Percentiles rank a stretch among this genome's conserved stretches.
Evolutionary conservation across 2,797 vertebrate genomes (phyloP).

Genomic region (Spea hammondii): DNA sequence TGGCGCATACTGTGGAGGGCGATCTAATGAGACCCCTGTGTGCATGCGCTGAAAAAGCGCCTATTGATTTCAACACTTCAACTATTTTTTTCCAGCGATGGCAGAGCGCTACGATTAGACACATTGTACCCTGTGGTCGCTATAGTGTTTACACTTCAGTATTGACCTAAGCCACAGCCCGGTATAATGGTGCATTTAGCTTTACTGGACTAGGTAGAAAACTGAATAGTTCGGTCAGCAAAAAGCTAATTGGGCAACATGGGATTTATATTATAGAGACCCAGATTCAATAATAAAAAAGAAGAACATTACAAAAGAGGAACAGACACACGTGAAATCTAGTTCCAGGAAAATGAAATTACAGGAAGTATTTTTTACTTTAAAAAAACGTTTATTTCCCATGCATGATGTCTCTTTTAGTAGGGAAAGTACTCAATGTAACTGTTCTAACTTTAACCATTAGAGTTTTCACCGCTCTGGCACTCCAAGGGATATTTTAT

Average conservation of each 20-base stretch:
- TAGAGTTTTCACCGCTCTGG: background rate
- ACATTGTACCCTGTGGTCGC: too few relatives aligned
- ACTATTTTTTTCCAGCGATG: too few relatives aligned
- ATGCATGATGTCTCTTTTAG: background rate
- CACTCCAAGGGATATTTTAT: background rate
- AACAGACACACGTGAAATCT: constrained; percentile 17
- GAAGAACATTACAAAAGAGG: constrained; percentile 31
- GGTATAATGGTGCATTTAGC: too few relatives aligned
- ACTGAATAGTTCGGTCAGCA: constrained; percentile 20
- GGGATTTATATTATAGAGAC: constrained; percentile 8
- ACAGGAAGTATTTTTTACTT: constrained; percentile 34
- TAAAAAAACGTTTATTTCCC: background rate
- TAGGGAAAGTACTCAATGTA: too few relatives aligned
- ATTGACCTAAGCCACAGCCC: too few relatives aligned
- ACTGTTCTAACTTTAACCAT: too few relatives aligned
- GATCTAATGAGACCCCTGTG: too few relatives aligned
- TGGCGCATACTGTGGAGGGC: too few relatives aligned
- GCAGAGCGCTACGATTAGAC: too few relatives aligned
- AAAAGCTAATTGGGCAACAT: constrained; percentile 31
- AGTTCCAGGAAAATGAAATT: constrained; percentile 22
- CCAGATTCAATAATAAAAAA: constrained; percentile 6
- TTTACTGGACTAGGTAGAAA: background rate
- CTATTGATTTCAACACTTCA: too few relatives aligned
- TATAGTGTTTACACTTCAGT: too few relatives aligned
- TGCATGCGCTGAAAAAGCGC: too few relatives aligned